phyloP scores from a whole-genome alignment of 2,888 invertebrate species.

The Nephrocerus scutellatus region DNA sequence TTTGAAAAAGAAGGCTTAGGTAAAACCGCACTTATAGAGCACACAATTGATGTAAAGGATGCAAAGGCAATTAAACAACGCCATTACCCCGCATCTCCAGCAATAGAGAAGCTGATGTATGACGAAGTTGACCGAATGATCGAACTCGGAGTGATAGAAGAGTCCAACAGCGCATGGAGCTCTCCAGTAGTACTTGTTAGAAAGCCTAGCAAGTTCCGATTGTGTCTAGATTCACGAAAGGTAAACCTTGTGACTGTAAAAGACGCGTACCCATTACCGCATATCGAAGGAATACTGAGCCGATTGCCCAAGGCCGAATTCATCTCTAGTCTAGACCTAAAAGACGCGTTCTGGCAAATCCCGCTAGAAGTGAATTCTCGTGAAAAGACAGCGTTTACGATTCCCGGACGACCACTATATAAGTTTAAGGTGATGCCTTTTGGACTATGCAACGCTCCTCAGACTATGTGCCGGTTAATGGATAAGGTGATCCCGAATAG shows the following conservation, averaged over 20 bases:
- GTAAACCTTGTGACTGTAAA: constrained; percentile 27
- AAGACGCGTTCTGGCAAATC: constrained; percentile 13
- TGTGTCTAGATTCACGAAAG: constrained; percentile 33
- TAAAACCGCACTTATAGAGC: constrained; percentile 15
- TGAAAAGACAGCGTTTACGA: constrained; percentile 12
- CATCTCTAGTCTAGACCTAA: constrained; percentile 14
- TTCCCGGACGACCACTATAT: constrained; percentile 10
- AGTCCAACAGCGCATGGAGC: constrained; percentile 30
- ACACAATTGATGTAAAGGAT: constrained; percentile 18
- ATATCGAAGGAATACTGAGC: constrained; percentile 18
- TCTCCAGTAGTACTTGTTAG: constrained; percentile 29
- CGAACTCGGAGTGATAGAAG: constrained; percentile 28
- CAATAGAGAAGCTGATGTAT: constrained; percentile 17
- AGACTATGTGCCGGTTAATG: constrained; percentile 11
- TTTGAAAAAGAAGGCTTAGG: constrained; percentile 17
- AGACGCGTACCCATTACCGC: constrained; percentile 20
- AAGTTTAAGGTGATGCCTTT: constrained; percentile 10
- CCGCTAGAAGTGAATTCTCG: constrained; percentile 9
- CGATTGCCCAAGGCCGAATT: constrained; percentile 10
- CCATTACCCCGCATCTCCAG: constrained; percentile 21
- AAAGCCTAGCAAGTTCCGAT: constrained; percentile 25
- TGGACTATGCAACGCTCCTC: constrained; percentile 7
- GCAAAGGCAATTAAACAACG: constrained; percentile 20
- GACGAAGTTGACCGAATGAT: constrained; percentile 34
- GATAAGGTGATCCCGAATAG: constrained; percentile 4